Conservation (phyloP, 2,113 vertebrate species). For the Gavia stellata region DNA sequence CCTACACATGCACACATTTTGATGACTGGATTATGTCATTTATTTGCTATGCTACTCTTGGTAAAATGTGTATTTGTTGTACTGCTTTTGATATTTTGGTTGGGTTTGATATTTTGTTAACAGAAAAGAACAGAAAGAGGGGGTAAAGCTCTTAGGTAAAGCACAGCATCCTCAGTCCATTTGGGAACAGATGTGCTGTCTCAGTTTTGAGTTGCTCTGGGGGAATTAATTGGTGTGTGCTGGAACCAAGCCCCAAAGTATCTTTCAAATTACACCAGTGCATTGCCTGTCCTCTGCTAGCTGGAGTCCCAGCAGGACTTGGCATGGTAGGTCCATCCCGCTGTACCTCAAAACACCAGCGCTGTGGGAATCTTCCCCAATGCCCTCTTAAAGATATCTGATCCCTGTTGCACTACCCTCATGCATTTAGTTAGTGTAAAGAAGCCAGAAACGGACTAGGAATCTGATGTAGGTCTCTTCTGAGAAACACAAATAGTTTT, state of each 20-base stretch:
- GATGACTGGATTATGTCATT: neutral
- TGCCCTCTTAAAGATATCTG: neutral
- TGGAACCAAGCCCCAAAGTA: neutral
- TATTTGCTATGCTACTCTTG: neutral
- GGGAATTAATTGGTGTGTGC: neutral
- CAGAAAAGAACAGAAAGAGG: neutral
- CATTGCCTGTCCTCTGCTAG: neutral
- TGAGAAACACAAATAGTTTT: neutral
- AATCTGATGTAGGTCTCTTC: neutral
- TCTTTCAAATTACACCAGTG: neutral
- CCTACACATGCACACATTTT: neutral
- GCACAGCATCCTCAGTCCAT: neutral
- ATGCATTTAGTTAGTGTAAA: neutral
- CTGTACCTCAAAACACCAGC: neutral
- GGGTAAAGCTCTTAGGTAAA: neutral
- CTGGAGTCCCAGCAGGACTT: neutral
- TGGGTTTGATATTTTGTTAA: neutral
- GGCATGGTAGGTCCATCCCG: rapidly evolving
- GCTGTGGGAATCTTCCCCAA: neutral
- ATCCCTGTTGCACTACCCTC: neutral
- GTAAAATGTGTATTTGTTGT: constrained; percentile 2
- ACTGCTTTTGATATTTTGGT: constrained; percentile 1
- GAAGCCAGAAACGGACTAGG: neutral
- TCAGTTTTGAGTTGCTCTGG: neutral
- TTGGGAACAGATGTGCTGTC: neutral